Evolutionary conservation across 2,888 invertebrate species (phyloP).

Genomic region (Chloroclystis v-ata): DNA sequence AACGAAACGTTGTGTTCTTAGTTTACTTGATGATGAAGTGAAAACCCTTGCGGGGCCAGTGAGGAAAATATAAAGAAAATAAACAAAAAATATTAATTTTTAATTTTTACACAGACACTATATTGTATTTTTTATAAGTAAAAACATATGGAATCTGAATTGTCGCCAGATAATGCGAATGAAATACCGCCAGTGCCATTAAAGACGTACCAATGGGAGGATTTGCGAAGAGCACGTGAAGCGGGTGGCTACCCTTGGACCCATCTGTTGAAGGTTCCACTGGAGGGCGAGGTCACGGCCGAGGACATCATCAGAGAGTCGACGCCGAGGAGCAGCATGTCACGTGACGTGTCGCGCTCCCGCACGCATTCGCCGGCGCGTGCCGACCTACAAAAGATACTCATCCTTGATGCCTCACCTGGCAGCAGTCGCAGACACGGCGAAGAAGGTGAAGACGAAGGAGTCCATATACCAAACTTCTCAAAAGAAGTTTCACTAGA

Average conservation of each 20-base stretch:
- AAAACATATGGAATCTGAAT: conserved; percentile 77
- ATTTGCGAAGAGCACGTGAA: conserved; percentile 82
- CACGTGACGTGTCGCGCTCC: conserved; percentile 66
- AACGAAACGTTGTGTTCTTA: conserved; percentile 75
- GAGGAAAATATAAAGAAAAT: conserved; percentile 35
- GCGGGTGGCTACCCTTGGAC: conserved; percentile 90
- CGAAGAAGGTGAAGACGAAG: conserved; percentile 68
- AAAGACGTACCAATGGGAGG: conserved; percentile 90
- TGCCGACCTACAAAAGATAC: conserved; percentile 58
- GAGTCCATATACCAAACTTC: conserved; percentile 70
- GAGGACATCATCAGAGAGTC: conserved; percentile 71
- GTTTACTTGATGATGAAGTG: conserved; percentile 64
- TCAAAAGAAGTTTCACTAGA: conserved; percentile 71
- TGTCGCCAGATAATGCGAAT: conserved; percentile 72
- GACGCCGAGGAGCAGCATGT: conserved; percentile 70
- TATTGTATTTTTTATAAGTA: conserved; percentile 40
- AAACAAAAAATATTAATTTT: conserved; percentile 19
- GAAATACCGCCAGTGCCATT: conserved; percentile 82
- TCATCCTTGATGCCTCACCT: conserved; percentile 70
- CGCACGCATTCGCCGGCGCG: conserved; percentile 65
- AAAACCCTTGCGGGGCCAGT: conserved; percentile 55
- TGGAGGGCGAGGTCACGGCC: conserved; percentile 71
- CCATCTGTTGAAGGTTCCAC: conserved; percentile 82
- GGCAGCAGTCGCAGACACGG: conserved; percentile 71
- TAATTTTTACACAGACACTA: conserved; percentile 13